Conservation (phyloP, 2,888 invertebrate species). For the Augiades crinisus region DNA sequence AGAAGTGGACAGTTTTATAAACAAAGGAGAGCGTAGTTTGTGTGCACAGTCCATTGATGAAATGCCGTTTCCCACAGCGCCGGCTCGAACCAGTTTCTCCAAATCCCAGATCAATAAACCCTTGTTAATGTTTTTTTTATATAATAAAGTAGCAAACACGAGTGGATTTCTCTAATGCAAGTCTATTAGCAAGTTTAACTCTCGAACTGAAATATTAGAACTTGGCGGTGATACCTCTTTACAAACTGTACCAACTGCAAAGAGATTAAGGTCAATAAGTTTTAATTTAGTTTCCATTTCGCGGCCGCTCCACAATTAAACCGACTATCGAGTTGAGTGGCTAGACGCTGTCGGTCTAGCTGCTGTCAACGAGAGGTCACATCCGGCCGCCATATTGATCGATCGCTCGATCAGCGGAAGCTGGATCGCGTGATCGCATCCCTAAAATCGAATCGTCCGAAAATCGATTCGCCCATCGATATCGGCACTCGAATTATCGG, state of each 20-base stretch:
- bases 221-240: too few relatives aligned
- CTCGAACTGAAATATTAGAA: too few relatives aligned
- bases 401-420: conserved; percentile 55
- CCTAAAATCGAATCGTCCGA: conserved; percentile 62
- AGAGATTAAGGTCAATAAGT: conserved; percentile 3
- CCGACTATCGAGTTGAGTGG: conserved; percentile 38
- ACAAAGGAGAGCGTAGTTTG: conserved; percentile 64
- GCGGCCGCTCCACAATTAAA: conserved; percentile 50
- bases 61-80: conserved; percentile 69
- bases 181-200: too few relatives aligned
- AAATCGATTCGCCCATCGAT: conserved; percentile 64
- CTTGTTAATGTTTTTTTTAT: conserved; percentile 3
- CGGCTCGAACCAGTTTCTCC: conserved; percentile 38
- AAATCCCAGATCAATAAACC: conserved; percentile 41
- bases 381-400: conserved; percentile 54
- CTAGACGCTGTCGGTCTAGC: conserved; percentile 47
- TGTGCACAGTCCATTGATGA: conserved; percentile 69
- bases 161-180: too few relatives aligned
- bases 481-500: conserved; percentile 66
- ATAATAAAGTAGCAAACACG: too few relatives aligned
- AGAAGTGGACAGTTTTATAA: conserved; percentile 79
- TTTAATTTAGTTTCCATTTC: conserved; percentile 56
- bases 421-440: conserved; percentile 59
- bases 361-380: conserved; percentile 48
- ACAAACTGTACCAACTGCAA: too few relatives aligned